Base-by-base conservation (phyloP, 2,888 invertebrate genomes). In the Hirudinaria manillensis region DNA sequence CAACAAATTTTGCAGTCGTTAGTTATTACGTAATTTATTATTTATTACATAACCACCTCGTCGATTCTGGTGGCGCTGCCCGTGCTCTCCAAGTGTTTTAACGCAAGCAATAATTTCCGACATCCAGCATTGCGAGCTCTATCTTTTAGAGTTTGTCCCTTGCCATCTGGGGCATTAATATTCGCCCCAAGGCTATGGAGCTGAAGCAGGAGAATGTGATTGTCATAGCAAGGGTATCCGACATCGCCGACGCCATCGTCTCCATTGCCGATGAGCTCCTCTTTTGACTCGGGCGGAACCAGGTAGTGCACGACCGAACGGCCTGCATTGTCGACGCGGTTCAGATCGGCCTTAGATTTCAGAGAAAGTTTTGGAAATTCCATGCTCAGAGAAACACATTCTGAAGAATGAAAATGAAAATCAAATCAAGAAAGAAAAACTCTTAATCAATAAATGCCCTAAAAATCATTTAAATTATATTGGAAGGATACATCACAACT, bases 271-370 rank as follows among this genome's bases (percentile, higher is more conserved):
- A 24, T 70, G 70, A 3, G 3, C 3, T 21, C 24, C n/a, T 19
- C 21, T 21, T 34, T 45, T 36, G 19, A 38, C 7, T 61, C 61
- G 29, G 36, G 21, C 4, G 81, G 73, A 45, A 86, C 83, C 27
- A 85, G 80, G 77, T 85, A 83, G 77, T 86, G 85, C 24, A 86
- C 76, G 1, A 83, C 83, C 2, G 85, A 84, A 82, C 83, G 83
- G 34, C 85, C 85, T 73, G 83, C 80, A 29, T 77, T 78, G 79
- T 87, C 86, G 67, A 76, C 77, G 4, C 78, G 79, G 19, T 80
- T 79, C 36, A 85, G 72, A 73, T 83, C 80, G 2, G 84, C 81
- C n/a, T 79, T 67, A 74, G 83, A 84, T 3, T 81, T 83, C 77
- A 82, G 82, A 74, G 70, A 65, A 65, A 78, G 75, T 1, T 53